Evolutionary conservation across 2,113 vertebrate species (phyloP), one percentile per base, ranked within the genome.

Genomic region (Pithys albifrons): DNA sequence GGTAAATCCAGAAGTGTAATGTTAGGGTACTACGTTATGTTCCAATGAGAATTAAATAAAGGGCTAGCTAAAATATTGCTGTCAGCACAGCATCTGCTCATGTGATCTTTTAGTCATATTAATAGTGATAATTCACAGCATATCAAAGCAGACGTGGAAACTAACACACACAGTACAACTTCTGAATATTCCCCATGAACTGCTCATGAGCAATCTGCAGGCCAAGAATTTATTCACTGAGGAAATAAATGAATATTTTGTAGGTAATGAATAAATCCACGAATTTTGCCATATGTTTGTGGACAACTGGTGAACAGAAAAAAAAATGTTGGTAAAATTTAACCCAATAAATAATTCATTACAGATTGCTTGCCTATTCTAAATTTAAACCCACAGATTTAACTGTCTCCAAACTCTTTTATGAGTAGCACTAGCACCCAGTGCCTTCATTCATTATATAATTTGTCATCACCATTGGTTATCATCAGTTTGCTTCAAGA

Each of bases 171-270:
- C 65, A 96, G 72, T 62, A 54, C 73, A 51, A 84, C 77, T 69
- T 82, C 87, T 94, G 79, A 89, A 91, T 94, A 95, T 90, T 88
- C 67, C 79, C n/a, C 71, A 85, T 92, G 72, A 96, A 95, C 89
- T 96, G 91, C 23, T 91, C 76, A 58, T 94, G 88, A 96, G 88
- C 96, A 97, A 83, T 89, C 83, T 89, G 66, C 52, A 92, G 87
- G 76, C 69, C 39, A 95, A 90, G 51, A 96, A 96, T 94, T 89
- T 96, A 95, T 95, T 93, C 95, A 92, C 77, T 95, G 92, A 82
- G 58, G 84, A 96, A 96, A 95, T 93, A 95, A 93, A 95, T 95
- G 92, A 96, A 96, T 96, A 95, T 96, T 95, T 97, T 87, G 61
- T 66, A 67, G 69, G 73, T 93, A 95, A 96, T 77, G 91, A 93